Base-by-base conservation (phyloP, 2,888 invertebrate genomes). In the Temnothorax rugatulus region DNA sequence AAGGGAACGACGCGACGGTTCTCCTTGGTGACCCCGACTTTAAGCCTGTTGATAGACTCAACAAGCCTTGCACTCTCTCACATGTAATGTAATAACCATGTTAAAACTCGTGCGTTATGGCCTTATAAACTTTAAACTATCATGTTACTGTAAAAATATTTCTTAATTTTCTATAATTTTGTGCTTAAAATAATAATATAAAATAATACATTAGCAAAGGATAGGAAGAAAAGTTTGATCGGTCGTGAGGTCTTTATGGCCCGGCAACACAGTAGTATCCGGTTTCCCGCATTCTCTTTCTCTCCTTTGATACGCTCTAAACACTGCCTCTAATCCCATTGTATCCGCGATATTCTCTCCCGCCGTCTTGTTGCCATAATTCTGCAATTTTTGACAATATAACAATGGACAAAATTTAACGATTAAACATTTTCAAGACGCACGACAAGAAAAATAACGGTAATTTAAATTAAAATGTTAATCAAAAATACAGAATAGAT, bases 341-440 rank as follows among this genome's bases (percentile, higher is more conserved):
- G 98, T 97, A 95, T 98, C 98, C 0, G 98, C 98, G 82, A 98
- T 98, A 95, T 98, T 98, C 95, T 98, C 98, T 66, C 97, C 97
- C 91, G 97, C 97, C 34, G 98, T 98, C 94, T 96, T 96, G 92
- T 96, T 87, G 0, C 90, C 89, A 93, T 97, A 96, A 88, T 96
- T 95, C 97, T 97, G 92, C 5, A 86, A 86, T 61, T 50, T 29
- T 41, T 0, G 0, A 13, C 11, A 59, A 34, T 13, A 4, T 13
- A 4, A 34, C 0, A 34, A 13, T 11, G n/a, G n/a, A n/a, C n/a
- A n/a, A n/a, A n/a, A n/a, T n/a, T n/a, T n/a, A n/a, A n/a, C n/a
- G 2, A 41, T 47, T 1, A 29, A 59, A 15, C 15, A 3, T 25
- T 76, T 66, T 47, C 2, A 21, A 4, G 59, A 21, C 15, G 8